Evolutionary conservation across 2,888 invertebrate genomes (phyloP), one percentile per base, ranked within the genome.

Genomic region (Druceiella hillmani): DNA sequence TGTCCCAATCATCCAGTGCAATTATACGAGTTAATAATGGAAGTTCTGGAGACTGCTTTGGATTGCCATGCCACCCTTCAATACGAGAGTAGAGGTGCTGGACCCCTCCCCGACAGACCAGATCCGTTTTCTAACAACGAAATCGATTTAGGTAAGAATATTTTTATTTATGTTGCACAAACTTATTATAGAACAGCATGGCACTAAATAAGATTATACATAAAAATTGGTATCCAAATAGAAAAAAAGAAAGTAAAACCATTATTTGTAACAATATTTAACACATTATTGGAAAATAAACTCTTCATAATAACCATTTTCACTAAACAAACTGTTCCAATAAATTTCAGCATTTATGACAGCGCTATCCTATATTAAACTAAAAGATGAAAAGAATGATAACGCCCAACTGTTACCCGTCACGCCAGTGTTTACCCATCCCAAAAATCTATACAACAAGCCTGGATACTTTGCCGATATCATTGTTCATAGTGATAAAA

Each of bases 381-480:
- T 78, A 34, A 57, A 64, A 20, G 55, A 62, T 15, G 52, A 57
- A 7, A 59, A 61, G 37, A 69, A 66, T 46, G 50, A 55, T 17
- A 55, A 52, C 28, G 56, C 68, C 10, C 72, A 75, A 50, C 55
- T 80, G 27, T 59, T 81, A 33, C 74, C 75, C 3, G 74, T 76
- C 16, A 76, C 76, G 6, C 73, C 79, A 7, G 66, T 79, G 9
- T 75, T 76, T 51, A 61, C 63, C 6, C 79, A 80, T 52, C 66
- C 70, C 41, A 69, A 71, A 62, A 75, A 74, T 48, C 61, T 62
- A 11, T 66, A 67, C 34, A 69, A 72, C 46, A 61, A 61, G 36
- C 65, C 70, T 13, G 76, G 79, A 45, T 79, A 78, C 55, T 80
- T 74, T 55, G 71, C 77, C 1, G 81, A 81, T 50, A 58, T 81